Conservation (phyloP, 2,113 vertebrate genomes). For the Amphilophus citrinellus region DNA sequence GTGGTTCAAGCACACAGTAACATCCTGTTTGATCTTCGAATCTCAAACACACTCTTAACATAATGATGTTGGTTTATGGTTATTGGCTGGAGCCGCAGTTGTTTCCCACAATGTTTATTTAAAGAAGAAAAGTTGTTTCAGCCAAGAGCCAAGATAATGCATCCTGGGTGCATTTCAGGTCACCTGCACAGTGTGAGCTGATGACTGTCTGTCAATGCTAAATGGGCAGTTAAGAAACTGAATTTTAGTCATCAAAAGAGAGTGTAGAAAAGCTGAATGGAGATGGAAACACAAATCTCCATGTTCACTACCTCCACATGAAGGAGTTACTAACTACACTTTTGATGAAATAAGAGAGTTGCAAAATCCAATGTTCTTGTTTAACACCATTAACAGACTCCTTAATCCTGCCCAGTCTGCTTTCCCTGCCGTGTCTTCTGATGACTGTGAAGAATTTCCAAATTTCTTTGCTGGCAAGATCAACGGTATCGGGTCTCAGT, state of each 20-base stretch:
- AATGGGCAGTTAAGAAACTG: neutral
- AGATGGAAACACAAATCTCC: neutral
- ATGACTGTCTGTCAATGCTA: conserved; percentile 22
- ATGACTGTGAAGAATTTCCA: conserved; percentile 6
- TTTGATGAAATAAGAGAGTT: conserved; percentile 14
- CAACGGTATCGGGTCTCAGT: neutral
- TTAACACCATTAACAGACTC: neutral
- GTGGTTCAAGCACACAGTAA: conserved; percentile 57
- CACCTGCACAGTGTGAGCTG: conserved; percentile 63
- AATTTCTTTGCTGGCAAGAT: neutral
- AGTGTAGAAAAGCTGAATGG: neutral
- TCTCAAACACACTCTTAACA: conserved; percentile 68
- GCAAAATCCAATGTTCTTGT: neutral
- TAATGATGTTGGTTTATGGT: conserved; percentile 71
- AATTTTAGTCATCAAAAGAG: conserved; percentile 18
- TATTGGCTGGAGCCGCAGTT: conserved; percentile 56
- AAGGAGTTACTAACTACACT: neutral
- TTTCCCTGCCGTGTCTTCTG: neutral
- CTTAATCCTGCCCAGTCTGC: conserved; percentile 1
- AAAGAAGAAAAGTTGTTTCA: conserved; percentile 61
- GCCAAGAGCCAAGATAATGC: conserved; percentile 36
- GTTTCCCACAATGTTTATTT: conserved; percentile 69
- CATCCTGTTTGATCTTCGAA: conserved; percentile 68
- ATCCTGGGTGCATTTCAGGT: conserved; percentile 58
- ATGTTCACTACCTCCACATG: neutral